phyloP scores from a whole-genome alignment of 2,113 vertebrate species.

The Sapajus apella region DNA sequence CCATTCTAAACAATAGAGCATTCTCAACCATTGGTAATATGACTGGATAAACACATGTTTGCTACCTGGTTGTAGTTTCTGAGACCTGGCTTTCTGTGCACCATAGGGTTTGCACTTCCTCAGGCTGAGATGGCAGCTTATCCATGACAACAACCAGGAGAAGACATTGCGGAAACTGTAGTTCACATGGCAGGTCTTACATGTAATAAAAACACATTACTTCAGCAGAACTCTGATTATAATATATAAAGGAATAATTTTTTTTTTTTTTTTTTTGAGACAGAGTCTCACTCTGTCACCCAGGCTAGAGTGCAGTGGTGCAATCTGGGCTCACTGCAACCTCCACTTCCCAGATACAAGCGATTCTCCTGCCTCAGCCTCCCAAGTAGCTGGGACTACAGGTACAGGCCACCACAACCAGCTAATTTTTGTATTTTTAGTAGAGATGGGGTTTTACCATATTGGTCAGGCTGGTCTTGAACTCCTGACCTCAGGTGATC shows the following conservation, averaged over 20 bases:
- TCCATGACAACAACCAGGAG: conserved; percentile 88
- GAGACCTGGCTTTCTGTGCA: conserved; percentile 83
- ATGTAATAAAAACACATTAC: conserved; percentile 16
- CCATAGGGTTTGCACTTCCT: conserved; percentile 90
- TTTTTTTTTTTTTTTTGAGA: too few species aligned
- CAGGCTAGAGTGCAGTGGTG: too few species aligned
- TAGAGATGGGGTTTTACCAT: too few species aligned
- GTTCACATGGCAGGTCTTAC: conserved; percentile 86
- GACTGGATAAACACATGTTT: rapidly evolving
- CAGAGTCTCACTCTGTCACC: too few species aligned
- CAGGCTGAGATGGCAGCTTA: conserved; percentile 88
- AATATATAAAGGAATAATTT: background rate
- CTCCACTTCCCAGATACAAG: too few species aligned
- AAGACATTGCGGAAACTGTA: conserved; percentile 90
- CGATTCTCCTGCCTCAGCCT: too few species aligned
- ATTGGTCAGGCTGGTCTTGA: too few species aligned
- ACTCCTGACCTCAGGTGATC: too few species aligned
- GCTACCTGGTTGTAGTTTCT: conserved; percentile 83
- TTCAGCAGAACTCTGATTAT: background rate
- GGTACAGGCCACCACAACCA: too few species aligned
- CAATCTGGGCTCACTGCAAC: too few species aligned
- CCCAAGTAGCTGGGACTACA: too few species aligned
- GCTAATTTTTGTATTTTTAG: too few species aligned
- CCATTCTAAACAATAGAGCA: background rate
- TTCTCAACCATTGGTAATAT: background rate